Evolutionary conservation across 2,888 invertebrate species (phyloP).

Genomic region (Hecatera dysodea): DNA sequence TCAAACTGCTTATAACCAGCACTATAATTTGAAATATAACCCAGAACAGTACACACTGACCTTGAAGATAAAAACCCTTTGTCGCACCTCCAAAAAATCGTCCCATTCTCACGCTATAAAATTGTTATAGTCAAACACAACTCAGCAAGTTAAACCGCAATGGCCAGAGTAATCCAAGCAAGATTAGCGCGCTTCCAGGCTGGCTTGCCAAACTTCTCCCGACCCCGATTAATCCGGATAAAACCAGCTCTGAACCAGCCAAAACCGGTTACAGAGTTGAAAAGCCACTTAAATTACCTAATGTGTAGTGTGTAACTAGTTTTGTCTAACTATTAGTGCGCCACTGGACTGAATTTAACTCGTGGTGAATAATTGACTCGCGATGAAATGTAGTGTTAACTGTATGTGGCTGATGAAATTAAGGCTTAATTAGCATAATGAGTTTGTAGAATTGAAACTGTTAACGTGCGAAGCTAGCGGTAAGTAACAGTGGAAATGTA

Average conservation of each 20-base stretch:
- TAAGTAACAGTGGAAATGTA: background rate
- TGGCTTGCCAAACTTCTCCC: conserved; percentile 60
- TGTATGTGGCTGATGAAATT: background rate
- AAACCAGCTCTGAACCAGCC: conserved; percentile 62
- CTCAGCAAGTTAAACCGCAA: conserved; percentile 50
- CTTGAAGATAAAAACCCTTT: too few species aligned
- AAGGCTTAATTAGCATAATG: background rate
- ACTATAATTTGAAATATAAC: too few species aligned
- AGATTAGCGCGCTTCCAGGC: conserved; percentile 66
- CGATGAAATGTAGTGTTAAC: background rate
- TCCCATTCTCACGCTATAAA: conserved; percentile 42
- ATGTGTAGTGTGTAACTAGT: conserved; percentile 43
- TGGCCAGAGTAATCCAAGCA: conserved; percentile 58
- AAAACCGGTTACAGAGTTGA: conserved; percentile 66
- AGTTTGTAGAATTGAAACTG: background rate
- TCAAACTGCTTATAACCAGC: too few species aligned
- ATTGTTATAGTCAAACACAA: conserved; percentile 19
- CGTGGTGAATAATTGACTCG: conserved; percentile 15
- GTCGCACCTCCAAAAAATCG: background rate
- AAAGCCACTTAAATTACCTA: conserved; percentile 62
- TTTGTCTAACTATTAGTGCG: conserved; percentile 37
- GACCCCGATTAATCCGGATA: conserved; percentile 68
- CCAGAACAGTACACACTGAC: background rate
- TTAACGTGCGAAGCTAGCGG: background rate
- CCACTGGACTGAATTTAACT: conserved; percentile 19